Evolutionary conservation across 2,888 invertebrate species (phyloP), one percentile per base, ranked within the genome.

Genomic region (Ochlodes sylvanus): DNA sequence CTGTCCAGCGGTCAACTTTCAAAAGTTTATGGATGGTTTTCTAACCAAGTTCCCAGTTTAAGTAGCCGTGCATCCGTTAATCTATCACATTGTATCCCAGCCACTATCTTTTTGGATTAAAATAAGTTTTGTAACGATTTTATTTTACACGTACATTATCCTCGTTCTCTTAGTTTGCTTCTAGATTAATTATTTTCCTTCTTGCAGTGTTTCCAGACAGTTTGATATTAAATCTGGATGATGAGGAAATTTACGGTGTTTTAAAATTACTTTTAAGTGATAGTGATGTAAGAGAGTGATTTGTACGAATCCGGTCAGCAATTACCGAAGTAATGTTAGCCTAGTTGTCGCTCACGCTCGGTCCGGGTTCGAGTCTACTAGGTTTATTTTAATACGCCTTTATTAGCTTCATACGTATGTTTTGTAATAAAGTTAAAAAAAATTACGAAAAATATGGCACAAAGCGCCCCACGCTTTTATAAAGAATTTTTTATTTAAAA

Each of bases 61-160:
- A 7, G 54, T 42, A 15, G 32, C 5, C 12, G 3, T 19, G 44
- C 61, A 61, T 61, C 61, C 54, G 61, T 67, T 67, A 57, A 68
- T 68, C 57, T 68, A 68, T 68, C 70, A 70, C 58, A 69, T 72
- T 64, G 70, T 70, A 68, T 63, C 55, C 47, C 17, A 52, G 65
- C 65, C 63, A 64, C 70, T 66, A 65, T 72, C 69, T 65, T 68
- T 65, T 72, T 69, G 68, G 60, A 70, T 69, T 70, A 65, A 58
- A 70, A 66, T 68, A 63, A 42, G 69, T 63, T 61, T 34, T 58
- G 70, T 72, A 62, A 67, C 69, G 38, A 65, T 68, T 69, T 65
- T 69, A 68, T 69, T 69, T 67, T 63, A 60, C 70, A 65, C 65
- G 52, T 44, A 50, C 61, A 63, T 62, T 62, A 62, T 61, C 41